Evolutionary conservation across 2,888 invertebrate species (phyloP).

Genomic region (Eugnorisma glareosa): DNA sequence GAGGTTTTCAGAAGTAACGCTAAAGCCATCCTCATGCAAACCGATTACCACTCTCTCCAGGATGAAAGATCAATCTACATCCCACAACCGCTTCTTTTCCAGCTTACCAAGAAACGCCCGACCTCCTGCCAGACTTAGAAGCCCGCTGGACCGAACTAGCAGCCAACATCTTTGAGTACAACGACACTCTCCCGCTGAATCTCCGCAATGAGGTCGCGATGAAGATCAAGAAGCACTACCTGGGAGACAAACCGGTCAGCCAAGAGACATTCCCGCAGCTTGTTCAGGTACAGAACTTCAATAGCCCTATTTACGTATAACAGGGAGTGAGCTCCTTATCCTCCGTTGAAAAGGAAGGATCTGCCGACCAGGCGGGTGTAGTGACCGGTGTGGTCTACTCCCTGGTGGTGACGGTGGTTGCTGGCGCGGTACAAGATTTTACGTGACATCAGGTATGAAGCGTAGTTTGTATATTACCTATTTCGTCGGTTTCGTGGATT

Average conservation of each 20-base stretch:
- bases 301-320: neutral
- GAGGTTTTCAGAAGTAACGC: neutral
- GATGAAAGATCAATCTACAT: neutral
- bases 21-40: neutral
- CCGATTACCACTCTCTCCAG: too few species aligned
- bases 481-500: neutral
- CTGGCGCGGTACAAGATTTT: neutral
- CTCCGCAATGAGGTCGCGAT: slow-evolving; percentile 85
- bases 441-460: neutral
- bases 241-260: slow-evolving; percentile 88
- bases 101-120: slow-evolving; percentile 82
- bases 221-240: slow-evolving; percentile 90
- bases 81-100: slow-evolving; percentile 26
- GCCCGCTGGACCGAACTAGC: slow-evolving; percentile 91
- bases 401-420: neutral
- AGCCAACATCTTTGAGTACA: slow-evolving; percentile 91
- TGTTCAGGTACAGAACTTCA: slow-evolving; percentile 77
- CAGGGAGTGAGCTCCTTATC: neutral
- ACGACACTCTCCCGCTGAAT: slow-evolving; percentile 89
- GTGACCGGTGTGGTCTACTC: neutral
- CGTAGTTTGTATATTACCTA: neutral
- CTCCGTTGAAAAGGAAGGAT: neutral
- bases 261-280: slow-evolving; percentile 83
- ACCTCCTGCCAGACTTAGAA: slow-evolving; percentile 88
- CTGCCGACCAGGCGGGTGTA: neutral